Evolutionary conservation across 1,140 invertebrate species (phyloP).

Genomic region (Metopolophium dirhodum): DNA sequence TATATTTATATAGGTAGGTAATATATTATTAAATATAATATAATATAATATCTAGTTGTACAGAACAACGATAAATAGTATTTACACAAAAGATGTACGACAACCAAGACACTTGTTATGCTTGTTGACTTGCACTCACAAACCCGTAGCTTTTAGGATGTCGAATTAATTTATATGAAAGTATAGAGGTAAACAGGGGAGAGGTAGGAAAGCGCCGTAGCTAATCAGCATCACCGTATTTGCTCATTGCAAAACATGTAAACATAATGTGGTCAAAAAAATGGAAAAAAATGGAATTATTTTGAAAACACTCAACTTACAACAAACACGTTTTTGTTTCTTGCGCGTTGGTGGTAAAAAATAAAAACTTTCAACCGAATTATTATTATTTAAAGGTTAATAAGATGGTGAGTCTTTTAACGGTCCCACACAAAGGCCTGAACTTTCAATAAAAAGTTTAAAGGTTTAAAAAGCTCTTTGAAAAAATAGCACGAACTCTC

Average conservation of each 20-base stretch:
- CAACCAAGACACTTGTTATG: neutral
- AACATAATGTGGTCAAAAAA: neutral
- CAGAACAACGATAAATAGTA: neutral
- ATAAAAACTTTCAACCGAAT: constrained; percentile 11
- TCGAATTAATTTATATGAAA: neutral
- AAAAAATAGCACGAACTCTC: neutral
- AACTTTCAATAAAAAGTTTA: constrained; percentile 40
- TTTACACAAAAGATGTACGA: neutral
- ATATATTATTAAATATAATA: constrained; percentile 12
- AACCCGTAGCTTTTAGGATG: neutral
- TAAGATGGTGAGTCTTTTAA: constrained; percentile 23
- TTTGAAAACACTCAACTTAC: neutral
- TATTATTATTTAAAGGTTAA: constrained; percentile 28
- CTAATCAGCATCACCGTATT: neutral
- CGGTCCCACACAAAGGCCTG: constrained; percentile 22
- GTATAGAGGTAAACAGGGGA: neutral
- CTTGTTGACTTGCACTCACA: constrained; percentile 24
- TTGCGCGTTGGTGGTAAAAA: neutral
- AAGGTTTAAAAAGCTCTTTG: constrained; percentile 41
- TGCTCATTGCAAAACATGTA: neutral
- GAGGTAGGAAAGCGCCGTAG: neutral
- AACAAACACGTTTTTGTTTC: constrained; percentile 11
- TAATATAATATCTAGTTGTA: constrained; percentile 2
- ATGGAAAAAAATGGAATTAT: constrained; percentile 9
- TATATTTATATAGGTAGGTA: neutral